phyloP scores from a whole-genome alignment of 2,888 invertebrate genomes.

The Lagria hirta region DNA sequence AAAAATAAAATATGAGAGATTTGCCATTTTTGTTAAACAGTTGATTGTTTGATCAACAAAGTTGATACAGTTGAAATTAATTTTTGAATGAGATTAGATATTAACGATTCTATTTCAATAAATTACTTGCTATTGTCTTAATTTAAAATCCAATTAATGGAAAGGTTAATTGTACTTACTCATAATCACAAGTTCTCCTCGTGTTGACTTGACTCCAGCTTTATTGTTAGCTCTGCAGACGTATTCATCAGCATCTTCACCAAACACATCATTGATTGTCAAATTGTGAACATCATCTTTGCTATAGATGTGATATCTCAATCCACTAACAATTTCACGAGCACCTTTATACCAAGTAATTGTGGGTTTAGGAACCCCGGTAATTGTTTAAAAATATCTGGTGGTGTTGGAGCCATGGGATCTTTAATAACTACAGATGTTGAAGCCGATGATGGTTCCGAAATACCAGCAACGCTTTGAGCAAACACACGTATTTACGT shows the following conservation, averaged over 20 bases:
- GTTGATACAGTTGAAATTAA: too few species aligned
- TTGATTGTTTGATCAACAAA: too few species aligned
- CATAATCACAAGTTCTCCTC: slow-evolving; percentile 94
- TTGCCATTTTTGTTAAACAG: too few species aligned
- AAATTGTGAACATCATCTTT: slow-evolving; percentile 88
- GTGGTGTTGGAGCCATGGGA: slow-evolving; percentile 85
- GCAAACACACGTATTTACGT: slow-evolving; percentile 94
- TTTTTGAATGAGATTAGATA: too few species aligned
- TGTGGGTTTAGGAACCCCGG: slow-evolving; percentile 83
- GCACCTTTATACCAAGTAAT: slow-evolving; percentile 98
- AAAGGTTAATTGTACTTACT: too few species aligned
- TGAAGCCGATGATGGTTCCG: slow-evolving; percentile 84
- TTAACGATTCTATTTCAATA: too few species aligned
- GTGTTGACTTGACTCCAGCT: slow-evolving; percentile 93
- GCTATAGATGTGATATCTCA: slow-evolving; percentile 87
- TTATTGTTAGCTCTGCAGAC: slow-evolving; percentile 92
- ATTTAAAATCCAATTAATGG: too few species aligned
- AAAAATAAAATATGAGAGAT: too few species aligned
- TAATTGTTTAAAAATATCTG: slow-evolving; percentile 86
- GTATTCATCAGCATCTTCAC: slow-evolving; percentile 99
- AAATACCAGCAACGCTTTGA: slow-evolving; percentile 91
- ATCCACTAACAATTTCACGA: slow-evolving; percentile 89
- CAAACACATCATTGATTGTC: slow-evolving; percentile 89
- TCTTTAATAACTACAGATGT: slow-evolving; percentile 90
- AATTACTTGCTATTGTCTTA: too few species aligned